Percentiles rank a stretch among this genome's conserved stretches.
phyloP scores from a whole-genome alignment of 2,797 vertebrate genomes.

The Yasuhikotakia modesta region DNA sequence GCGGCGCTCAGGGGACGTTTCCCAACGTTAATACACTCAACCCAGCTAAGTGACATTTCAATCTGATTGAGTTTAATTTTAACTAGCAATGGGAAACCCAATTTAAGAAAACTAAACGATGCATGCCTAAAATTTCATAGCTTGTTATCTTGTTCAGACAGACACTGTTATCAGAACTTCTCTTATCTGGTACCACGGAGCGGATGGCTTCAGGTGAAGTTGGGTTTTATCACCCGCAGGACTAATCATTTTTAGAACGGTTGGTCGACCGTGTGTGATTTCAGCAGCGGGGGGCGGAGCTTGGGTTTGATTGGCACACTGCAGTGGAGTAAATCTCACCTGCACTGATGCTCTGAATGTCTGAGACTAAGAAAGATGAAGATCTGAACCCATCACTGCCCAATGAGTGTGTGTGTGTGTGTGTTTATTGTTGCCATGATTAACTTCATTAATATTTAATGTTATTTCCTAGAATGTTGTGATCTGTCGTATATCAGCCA shows the following conservation, averaged over 20 bases:
- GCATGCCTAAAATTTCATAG: slow-evolving; percentile 10
- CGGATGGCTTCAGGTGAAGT: slow-evolving; percentile 27
- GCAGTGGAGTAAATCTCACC: slow-evolving; percentile 45
- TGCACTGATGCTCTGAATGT: too few species aligned
- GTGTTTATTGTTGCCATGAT: slow-evolving; percentile 30
- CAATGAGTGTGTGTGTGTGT: slow-evolving; percentile 4
- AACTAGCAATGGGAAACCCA: slow-evolving; percentile 17
- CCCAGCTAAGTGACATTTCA: slow-evolving; percentile 8
- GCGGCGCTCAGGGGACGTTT: neutral
- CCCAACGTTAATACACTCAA: neutral
- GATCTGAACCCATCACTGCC: slow-evolving; percentile 61
- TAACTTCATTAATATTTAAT: slow-evolving; percentile 25
- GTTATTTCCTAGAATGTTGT: neutral
- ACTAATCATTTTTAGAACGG: slow-evolving; percentile 47
- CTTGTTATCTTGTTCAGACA: slow-evolving; percentile 47
- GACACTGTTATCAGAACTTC: slow-evolving; percentile 32
- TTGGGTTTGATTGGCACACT: slow-evolving; percentile 59
- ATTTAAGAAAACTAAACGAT: slow-evolving; percentile 23
- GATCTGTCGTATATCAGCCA: neutral
- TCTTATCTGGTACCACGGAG: slow-evolving; percentile 16
- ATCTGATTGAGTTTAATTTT: neutral
- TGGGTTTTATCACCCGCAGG: slow-evolving; percentile 37
- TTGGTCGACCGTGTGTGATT: too few species aligned
- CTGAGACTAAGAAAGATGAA: too few species aligned
- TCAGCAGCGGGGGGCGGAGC: too few species aligned